Evolutionary conservation across 2,888 invertebrate species (phyloP).

Genomic region (Matsumyia berberina): DNA sequence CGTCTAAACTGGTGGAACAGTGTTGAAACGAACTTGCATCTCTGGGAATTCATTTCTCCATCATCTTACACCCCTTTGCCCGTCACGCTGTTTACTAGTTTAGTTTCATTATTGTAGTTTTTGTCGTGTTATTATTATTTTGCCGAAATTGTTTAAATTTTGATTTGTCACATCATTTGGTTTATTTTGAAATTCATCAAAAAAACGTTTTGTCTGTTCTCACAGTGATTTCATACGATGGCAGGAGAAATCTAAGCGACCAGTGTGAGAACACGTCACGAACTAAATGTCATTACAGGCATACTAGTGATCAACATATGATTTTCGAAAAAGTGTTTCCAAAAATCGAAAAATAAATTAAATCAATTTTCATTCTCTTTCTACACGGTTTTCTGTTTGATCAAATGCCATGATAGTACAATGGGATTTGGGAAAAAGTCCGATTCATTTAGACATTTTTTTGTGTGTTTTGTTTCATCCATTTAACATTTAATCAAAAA

Average conservation of each 20-base stretch:
- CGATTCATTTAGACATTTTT: constrained; percentile 25
- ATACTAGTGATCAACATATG: constrained; percentile 39
- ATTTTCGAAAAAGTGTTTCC: neutral
- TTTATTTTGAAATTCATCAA: constrained; percentile 51
- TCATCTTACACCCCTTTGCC: constrained; percentile 8
- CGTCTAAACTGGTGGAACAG: too few relatives aligned
- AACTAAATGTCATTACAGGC: constrained; percentile 53
- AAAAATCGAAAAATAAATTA: neutral
- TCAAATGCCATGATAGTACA: constrained; percentile 2
- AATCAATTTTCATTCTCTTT: neutral
- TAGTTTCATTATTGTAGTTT: constrained; percentile 24
- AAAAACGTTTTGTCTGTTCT: constrained; percentile 41
- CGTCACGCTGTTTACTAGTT: constrained; percentile 1
- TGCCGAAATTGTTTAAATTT: constrained; percentile 57
- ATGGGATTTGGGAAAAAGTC: neutral
- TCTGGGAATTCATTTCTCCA: too few relatives aligned
- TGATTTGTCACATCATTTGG: constrained; percentile 71
- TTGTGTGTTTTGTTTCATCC: constrained; percentile 3
- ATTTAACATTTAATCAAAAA: constrained; percentile 20
- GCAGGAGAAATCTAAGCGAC: constrained; percentile 17
- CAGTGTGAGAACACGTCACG: constrained; percentile 21
- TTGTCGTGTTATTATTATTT: constrained; percentile 31
- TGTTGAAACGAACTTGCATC: too few relatives aligned
- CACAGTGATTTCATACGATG: constrained; percentile 39
- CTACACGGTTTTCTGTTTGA: neutral